Base-by-base conservation (phyloP, 2,113 vertebrate genomes). In the Pollachius pollachius region DNA sequence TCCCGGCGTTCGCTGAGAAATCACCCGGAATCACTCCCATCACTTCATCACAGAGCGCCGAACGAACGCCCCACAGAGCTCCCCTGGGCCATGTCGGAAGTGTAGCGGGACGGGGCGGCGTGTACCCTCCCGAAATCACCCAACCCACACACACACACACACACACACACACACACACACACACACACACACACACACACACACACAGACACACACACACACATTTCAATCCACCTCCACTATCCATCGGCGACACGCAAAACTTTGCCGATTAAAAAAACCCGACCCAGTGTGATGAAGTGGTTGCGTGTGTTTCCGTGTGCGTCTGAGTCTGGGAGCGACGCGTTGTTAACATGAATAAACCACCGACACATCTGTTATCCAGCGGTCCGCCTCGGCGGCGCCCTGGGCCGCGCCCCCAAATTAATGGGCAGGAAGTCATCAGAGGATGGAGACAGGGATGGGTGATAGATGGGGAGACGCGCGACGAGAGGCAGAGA, bases 361-460 rank as follows among this genome's bases (percentile, higher is more conserved):
- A 89, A 84, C 78, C 79, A 85, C 85, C 83, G 75, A 73, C 52
- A 74, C 80, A 88, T 90, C 82, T 88, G 87, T 85, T 90, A 91
- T 86, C 88, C 80, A 84, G 77, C 77, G 64, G 77, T 88, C 86
- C 79, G 82, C 78, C 82, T 66, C 37, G 81, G 77, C 81, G 70
- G 59, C 15, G 68, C 84, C 52, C n/a, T 77, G 83, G 79, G 86
- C 72, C 67, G 64, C 70, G 80, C 74, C 63, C 73, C 37, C 54
- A 73, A 89, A 88, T 85, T 81, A 88, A 89, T 89, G 82, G 73
- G 70, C 79, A 89, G 86, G 80, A 91, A 88, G 88, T 89, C 84
- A 90, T 90, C 82, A 86, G 64, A 74, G 84, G 78, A 84, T 78
- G 87, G 76, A 79, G 66, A 75, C 74, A 85, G 85, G 88, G 83